A percentile compares a stretch with the other conserved stretches of the same genome.
These are phyloP conservation scores for Thamnaconus septentrionalis DNA, from an alignment of 2,113 vertebrate genomes.

Conservation along the genomic window DNA sequence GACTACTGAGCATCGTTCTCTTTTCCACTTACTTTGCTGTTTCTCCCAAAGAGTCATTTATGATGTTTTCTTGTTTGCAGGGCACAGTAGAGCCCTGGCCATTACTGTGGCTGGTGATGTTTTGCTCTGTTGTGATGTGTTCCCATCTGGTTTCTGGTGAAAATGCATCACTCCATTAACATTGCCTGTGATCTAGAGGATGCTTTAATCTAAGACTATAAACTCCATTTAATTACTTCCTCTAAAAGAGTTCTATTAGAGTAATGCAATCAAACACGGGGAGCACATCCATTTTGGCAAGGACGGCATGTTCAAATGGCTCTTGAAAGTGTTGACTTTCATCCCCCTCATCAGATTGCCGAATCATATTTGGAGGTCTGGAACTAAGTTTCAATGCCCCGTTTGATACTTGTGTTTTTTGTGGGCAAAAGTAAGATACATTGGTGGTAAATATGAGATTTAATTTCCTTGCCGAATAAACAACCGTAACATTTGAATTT, in stretches of 20 bases:
- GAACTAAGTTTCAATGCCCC: conserved; percentile 19
- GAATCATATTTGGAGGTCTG: conserved; percentile 41
- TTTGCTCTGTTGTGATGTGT: conserved; percentile 67
- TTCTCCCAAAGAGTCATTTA: conserved; percentile 10
- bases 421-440: conserved; percentile 29
- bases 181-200: conserved; percentile 78
- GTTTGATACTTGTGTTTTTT: conserved; percentile 33
- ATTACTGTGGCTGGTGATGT: conserved; percentile 57
- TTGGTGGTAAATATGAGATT: conserved; percentile 31
- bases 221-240: conserved; percentile 82
- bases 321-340: conserved; percentile 62
- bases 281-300: conserved; percentile 66
- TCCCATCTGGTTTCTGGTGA: conserved; percentile 80
- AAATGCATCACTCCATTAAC: conserved; percentile 80
- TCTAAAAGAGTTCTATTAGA: conserved; percentile 73
- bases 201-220: conserved; percentile 83
- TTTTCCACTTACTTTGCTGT: conserved; percentile 24
- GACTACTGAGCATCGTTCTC: conserved; percentile 1
- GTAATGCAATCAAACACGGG: conserved; percentile 70
- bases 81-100: conserved; percentile 26
- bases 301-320: conserved; percentile 59
- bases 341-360: conserved; percentile 42
- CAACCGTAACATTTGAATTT: conserved; percentile 47
- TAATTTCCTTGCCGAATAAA: conserved; percentile 32
- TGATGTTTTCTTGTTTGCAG: conserved; percentile 44